Conservation (phyloP, 2,888 invertebrate genomes). For the Tanypteryx hageni region DNA sequence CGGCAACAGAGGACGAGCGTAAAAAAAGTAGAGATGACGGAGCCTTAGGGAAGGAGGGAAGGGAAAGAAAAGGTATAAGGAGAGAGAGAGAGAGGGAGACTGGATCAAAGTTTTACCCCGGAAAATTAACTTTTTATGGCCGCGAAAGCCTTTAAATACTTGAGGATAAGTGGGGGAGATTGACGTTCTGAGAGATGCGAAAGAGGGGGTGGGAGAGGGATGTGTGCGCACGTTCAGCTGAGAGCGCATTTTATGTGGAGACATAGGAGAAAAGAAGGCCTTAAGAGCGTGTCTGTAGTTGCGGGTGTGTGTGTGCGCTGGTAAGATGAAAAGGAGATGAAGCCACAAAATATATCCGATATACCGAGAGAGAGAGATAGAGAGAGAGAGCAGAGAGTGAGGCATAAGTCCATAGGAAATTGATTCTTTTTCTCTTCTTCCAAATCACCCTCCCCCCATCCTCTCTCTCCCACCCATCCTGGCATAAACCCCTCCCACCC, state of each 20-base stretch:
- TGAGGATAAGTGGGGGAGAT: neutral
- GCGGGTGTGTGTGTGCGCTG: neutral
- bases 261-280: too few relatives aligned
- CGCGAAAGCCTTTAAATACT: constrained; percentile 6
- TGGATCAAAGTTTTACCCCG: neutral
- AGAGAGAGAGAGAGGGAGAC: neutral
- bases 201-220: too few relatives aligned
- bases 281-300: neutral
- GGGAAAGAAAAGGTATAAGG: neutral
- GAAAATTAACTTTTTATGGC: constrained; percentile 15
- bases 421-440: neutral
- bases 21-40: neutral
- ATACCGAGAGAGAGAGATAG: neutral
- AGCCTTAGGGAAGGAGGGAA: neutral
- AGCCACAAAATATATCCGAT: constrained; percentile 23
- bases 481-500: neutral
- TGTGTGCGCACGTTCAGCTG: too few relatives aligned
- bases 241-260: too few relatives aligned
- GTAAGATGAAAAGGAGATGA: constrained; percentile 15
- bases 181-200: too few relatives aligned
- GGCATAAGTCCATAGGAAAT: neutral
- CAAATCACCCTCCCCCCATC: neutral
- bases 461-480: neutral
- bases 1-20: neutral
- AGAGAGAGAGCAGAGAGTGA: too few relatives aligned